Evolutionary conservation across 2,113 vertebrate species (phyloP).

Genomic region (Rhabdomys dilectus): DNA sequence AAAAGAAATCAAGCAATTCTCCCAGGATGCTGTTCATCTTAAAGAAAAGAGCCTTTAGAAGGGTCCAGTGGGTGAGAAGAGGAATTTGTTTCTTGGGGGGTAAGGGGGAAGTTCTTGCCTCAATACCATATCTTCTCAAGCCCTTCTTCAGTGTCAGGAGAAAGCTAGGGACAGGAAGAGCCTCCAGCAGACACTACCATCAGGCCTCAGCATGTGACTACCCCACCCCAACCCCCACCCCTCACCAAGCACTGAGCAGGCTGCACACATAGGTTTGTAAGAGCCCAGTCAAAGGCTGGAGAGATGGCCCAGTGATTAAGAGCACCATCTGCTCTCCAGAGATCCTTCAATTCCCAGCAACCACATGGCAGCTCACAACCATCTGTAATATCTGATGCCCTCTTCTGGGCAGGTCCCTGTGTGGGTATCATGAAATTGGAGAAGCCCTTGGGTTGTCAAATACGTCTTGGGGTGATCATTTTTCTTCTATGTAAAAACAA

Average conservation of each 20-base stretch:
- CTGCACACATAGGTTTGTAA: not conserved
- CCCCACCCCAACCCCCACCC: not conserved
- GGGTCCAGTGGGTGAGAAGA: fast-evolving
- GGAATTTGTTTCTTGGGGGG: not conserved
- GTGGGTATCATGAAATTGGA: not conserved
- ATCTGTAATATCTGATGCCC: no score
- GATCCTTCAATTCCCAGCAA: no score
- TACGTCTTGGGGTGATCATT: not conserved
- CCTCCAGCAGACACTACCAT: not conserved
- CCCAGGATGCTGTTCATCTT: not conserved
- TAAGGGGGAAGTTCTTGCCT: not conserved
- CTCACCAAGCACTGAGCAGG: not conserved
- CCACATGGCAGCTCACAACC: no score
- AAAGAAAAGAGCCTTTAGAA: not conserved
- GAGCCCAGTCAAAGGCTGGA: no score
- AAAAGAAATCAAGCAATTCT: not conserved
- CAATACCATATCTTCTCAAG: not conserved
- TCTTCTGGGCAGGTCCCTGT: no score
- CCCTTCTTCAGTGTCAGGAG: not conserved
- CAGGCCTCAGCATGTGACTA: no score
- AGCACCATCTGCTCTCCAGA: no score
- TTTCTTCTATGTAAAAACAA: not conserved
- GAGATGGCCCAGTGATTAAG: no score
- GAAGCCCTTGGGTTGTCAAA: not conserved
- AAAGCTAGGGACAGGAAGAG: not conserved